phyloP scores from a whole-genome alignment of 2,888 invertebrate species.

The Mallateleia sp. region DNA sequence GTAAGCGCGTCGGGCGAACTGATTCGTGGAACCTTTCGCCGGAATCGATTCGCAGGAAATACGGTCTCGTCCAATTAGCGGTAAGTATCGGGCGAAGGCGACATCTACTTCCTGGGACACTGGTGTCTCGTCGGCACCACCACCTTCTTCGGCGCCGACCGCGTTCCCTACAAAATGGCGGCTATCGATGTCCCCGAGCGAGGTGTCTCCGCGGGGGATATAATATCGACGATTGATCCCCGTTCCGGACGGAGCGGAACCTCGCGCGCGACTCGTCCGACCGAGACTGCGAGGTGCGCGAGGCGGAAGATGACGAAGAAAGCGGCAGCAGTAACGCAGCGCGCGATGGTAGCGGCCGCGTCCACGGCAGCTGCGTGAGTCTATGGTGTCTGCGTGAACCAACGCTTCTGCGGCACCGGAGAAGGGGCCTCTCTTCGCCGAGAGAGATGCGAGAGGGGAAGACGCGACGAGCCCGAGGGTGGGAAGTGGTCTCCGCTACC shows the following conservation, averaged over 20 bases:
- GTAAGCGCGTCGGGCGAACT: neutral
- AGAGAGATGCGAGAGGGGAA: constrained; percentile 63
- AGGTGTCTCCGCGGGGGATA: too few species aligned
- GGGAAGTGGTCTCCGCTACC: constrained; percentile 84
- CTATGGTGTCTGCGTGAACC: constrained; percentile 87
- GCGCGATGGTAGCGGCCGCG: constrained; percentile 48
- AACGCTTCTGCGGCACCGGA: constrained; percentile 86
- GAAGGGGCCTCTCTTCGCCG: constrained; percentile 68
- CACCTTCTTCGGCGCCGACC: constrained; percentile 21
- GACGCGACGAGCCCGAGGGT: constrained; percentile 52
- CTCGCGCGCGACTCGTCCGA: constrained; percentile 66
- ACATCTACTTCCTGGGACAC: too few species aligned
- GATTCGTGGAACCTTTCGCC: neutral
- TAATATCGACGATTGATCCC: neutral
- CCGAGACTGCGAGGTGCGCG: constrained; percentile 66
- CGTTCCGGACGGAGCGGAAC: constrained; percentile 30
- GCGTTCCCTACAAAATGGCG: neutral
- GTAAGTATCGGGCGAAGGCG: too few species aligned
- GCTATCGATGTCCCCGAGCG: too few species aligned
- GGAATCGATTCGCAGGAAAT: neutral
- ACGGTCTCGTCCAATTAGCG: too few species aligned
- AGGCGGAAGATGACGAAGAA: constrained; percentile 74
- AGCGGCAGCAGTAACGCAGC: constrained; percentile 79
- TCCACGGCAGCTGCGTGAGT: constrained; percentile 84
- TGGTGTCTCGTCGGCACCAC: too few species aligned